Conservation (phyloP, 2,113 vertebrate genomes). For the Limanda limanda region DNA sequence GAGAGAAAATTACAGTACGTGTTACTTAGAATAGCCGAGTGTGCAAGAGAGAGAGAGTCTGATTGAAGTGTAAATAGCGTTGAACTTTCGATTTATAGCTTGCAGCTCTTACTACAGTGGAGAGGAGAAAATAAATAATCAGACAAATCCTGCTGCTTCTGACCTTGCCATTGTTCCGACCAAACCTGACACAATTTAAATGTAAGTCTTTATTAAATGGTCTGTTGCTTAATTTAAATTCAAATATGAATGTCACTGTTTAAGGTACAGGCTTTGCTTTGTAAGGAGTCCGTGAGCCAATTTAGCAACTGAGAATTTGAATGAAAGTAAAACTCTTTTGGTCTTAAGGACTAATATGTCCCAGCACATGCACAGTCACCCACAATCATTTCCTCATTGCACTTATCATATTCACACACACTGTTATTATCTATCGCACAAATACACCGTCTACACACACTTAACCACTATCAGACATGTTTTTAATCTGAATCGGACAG, state of each 20-base stretch:
- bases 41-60: not conserved
- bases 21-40: not conserved
- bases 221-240: constrained; percentile 20
- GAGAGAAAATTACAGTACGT: not conserved
- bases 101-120: not conserved
- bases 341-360: not conserved
- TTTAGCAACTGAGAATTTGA: constrained; percentile 12
- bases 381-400: not conserved
- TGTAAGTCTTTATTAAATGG: constrained; percentile 5
- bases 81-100: not conserved
- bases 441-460: not conserved
- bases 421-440: not conserved
- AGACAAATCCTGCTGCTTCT: not conserved
- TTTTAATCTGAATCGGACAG: not conserved
- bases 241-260: not conserved
- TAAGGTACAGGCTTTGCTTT: not conserved
- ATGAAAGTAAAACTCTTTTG: constrained; percentile 1
- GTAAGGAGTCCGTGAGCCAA: not conserved
- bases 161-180: not conserved
- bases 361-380: not conserved
- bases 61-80: constrained; percentile 1
- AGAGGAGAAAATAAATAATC: not conserved
- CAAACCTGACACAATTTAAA: constrained; percentile 1
- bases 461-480: not conserved
- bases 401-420: constrained; percentile 3